Evolutionary conservation across 2,888 invertebrate genomes (phyloP), one percentile per base, ranked within the genome.

Genomic region (Cryptocheilus praepositus): DNA sequence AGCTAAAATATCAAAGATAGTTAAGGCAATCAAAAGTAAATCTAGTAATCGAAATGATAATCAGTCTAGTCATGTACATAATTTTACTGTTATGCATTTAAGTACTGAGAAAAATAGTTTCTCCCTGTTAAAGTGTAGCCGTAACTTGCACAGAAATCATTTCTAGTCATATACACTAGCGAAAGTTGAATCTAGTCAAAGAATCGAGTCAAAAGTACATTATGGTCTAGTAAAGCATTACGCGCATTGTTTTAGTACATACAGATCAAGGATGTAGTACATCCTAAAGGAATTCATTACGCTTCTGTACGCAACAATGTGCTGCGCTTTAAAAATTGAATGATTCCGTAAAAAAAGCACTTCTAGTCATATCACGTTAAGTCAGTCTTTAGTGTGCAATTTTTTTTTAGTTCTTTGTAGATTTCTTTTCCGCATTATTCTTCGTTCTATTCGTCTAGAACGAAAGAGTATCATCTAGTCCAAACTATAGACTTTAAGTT

Each of bases 401-500:
- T 78, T 74, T 36, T 46, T 61, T 75, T 80, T 57, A 60, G 51
- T 76, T 80, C 64, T 81, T 11, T 7, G 3, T 36, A 36, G 1
- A 7, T 58, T 79, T 83, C 74, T 71, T 78, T 80, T 36, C 68
- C 66, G 71, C 70, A 73, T 85, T 86, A 80, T 82, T 70, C 64
- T 63, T 81, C 81, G 74, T 83, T 84, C 83, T 77, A 79, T 67
- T 73, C n/a, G 60, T 28, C 72, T 79, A 73, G 83, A 85, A 76
- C 77, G 80, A 75, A 81, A 77, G 86, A 86, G 86, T 86, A 82
- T 77, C 64, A 74, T 87, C 85, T 87, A 87, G 86, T 86, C 85
- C 72, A 82, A 81, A 81, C 76, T 80, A 72, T 71, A 19, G 68
- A 15, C 15, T 21, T 56, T 63, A 67, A n/a, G 49, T 36, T 36